These are phyloP conservation scores for Ferrisia virgata DNA, from an alignment of 2,888 invertebrate species.

Conservation along the genomic window DNA sequence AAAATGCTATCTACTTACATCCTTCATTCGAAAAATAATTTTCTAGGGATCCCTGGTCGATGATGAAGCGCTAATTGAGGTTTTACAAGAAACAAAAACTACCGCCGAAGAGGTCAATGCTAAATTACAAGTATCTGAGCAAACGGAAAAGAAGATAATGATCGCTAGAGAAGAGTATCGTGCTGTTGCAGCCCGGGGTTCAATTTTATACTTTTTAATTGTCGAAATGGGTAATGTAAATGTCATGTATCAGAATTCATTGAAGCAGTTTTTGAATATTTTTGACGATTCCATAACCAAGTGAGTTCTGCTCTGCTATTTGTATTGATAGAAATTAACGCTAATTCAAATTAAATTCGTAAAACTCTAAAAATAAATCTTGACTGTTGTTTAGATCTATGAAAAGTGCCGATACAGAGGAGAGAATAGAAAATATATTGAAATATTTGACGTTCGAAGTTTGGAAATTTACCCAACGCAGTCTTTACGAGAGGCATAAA, in stretches of 20 bases:
- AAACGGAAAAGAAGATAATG: constrained; percentile 91
- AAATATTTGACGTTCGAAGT: constrained; percentile 86
- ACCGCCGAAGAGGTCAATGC: constrained; percentile 94
- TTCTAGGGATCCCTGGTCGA: constrained; percentile 81
- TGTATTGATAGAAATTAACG: no score
- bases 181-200: constrained; percentile 90
- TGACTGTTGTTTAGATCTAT: constrained; percentile 58
- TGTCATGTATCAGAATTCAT: constrained; percentile 93
- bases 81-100: constrained; percentile 78
- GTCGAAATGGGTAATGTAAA: constrained; percentile 97
- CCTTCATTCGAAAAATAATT: background rate
- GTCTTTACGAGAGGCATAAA: constrained; percentile 90
- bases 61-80: constrained; percentile 89
- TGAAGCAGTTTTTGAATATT: constrained; percentile 88
- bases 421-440: constrained; percentile 83
- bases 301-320: constrained; percentile 51
- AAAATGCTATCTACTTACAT: no score
- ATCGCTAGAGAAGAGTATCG: constrained; percentile 91
- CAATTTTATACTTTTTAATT: constrained; percentile 90
- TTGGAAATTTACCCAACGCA: constrained; percentile 87
- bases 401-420: constrained; percentile 78
- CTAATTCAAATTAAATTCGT: no score
- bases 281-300: constrained; percentile 92
- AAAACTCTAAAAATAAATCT: background rate
- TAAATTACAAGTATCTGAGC: constrained; percentile 85